Evolutionary conservation across 2,888 invertebrate species (phyloP), one percentile per base, ranked within the genome.

Genomic region (Amiota communis): DNA sequence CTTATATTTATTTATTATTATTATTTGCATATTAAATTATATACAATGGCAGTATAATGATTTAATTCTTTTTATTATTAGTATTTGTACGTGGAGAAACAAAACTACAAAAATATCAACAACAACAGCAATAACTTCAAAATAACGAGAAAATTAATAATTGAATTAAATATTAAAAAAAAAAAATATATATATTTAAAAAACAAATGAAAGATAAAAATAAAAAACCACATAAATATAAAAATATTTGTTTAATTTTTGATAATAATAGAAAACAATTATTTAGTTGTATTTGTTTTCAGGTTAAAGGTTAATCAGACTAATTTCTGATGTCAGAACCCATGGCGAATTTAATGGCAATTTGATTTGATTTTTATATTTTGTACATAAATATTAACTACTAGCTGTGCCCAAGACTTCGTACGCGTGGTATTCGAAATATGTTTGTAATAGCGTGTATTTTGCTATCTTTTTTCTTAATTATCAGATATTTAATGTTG

Each of bases 11-110:
- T 10, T 61, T 61, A 20, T 20, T 61, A 36, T 36, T 74, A 81
- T 80, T 82, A 85, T 83, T 85, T 83, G 82, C 82, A 85, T 83
- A 83, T 83, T 79, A 82, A 85, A 83, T 83, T 81, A 79, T 81
- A 74, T 81, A 76, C 79, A 84, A 79, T 80, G 75, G 74, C 75
- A 77, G 79, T 2, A 77, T 77, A 81, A 84, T 85, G 83, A 81
- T 82, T 85, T 82, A 71, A 71, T 67, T 56, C 3, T 36, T 36
- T 36, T 36, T 36, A 36, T 36, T 36, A 36, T 36, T 36, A 36
- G 2, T 36, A 36, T 36, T 36, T 36, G 36, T 6, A 6, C 36
- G 2, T 6, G 8, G 8, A 36, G 36, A 36, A 36, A 36, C 36
- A 36, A 51, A 59, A 72, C 47, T 46, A 72, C 51, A 64, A 64